Base-by-base conservation (phyloP, 1,140 invertebrate species). In the Cryptotermes secundus region DNA sequence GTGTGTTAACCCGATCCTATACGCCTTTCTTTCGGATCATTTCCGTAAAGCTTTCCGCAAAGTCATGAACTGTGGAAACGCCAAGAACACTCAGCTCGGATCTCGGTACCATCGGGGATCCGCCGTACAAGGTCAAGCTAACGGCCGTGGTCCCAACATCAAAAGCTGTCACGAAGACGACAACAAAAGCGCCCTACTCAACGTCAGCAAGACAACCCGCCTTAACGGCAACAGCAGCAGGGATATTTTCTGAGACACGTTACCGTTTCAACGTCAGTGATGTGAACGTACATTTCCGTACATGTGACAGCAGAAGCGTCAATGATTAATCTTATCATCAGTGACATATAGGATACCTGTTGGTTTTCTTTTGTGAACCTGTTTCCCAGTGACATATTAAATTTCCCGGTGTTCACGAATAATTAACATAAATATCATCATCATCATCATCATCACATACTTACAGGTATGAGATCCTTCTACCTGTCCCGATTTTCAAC, bases 1-100 rank as follows among this genome's bases (percentile, higher is more conserved):
- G 86, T 98, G 97, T 88, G 95, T 99, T 85, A 99, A 99, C 89
- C 98, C 98, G 0, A 96, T 99, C 85, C 92, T 99, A n/a, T 99
- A 99, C 90, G 97, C 97, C 0, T 97, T 97, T 88, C 91, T 97
- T 1, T 96, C 95, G 2, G 96, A 97, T 85, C 96, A 96, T 89
- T 97, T 97, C 90, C 92, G 96, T 53, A 94, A 96, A 86, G 96
- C 95, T 6, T 97, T 97, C 88, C 91, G 93, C 36, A 96, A 96
- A 89, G 91, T 95, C 7, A 92, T 92, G 84, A 91, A 91, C 85
- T 92, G 90, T 84, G 87, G 87, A 84, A 88, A 88, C 19, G 86
- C 87, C 26, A 65, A 87, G 22, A 88, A 89, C 36, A 86, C 85
- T 26, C 87, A 88, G 80, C 88, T 87, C 84, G 88, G 87, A 35